Percentiles rank a stretch among this genome's conserved stretches.
phyloP scores from a whole-genome alignment of 23 tunicate genomes.

The Diplosoma virens region DNA sequence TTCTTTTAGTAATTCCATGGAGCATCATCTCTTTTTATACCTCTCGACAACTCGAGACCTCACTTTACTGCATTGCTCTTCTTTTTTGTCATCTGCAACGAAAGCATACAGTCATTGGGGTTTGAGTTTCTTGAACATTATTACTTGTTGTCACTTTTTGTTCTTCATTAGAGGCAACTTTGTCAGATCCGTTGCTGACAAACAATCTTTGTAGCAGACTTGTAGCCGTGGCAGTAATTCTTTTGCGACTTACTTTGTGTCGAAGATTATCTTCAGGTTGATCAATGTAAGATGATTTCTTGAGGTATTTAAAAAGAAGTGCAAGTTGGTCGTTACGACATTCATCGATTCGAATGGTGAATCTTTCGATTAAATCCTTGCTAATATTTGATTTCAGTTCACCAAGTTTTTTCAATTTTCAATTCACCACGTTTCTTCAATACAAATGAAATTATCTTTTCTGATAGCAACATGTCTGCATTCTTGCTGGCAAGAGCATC shows the following conservation, averaged over 20 bases:
- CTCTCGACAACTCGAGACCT: no score
- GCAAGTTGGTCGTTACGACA: background rate
- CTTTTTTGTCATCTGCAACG: no score
- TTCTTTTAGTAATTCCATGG: no score
- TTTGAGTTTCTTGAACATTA: no score
- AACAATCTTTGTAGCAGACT: slow-evolving; percentile 20
- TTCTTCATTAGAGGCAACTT: slow-evolving; percentile 13
- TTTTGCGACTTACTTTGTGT: slow-evolving; percentile 7
- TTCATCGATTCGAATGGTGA: slow-evolving; percentile 11
- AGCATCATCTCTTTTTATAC: no score
- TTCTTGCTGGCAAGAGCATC: slow-evolving; percentile 40
- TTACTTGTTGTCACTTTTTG: background rate
- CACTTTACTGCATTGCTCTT: no score
- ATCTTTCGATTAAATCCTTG: slow-evolving; percentile 9
- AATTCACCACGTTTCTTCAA: no score
- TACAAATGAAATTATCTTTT: slow-evolving; percentile 28
- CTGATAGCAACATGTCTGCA: slow-evolving; percentile 37
- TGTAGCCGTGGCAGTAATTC: slow-evolving; percentile 22
- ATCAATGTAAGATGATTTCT: slow-evolving; percentile 28
- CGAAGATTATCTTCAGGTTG: slow-evolving; percentile 33
- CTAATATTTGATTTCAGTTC: slow-evolving; percentile 5
- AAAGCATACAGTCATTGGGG: no score
- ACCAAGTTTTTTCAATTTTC: no score
- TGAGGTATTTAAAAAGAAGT: slow-evolving; percentile 22
- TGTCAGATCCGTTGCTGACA: slow-evolving; percentile 1